Percentiles rank a stretch among this genome's conserved stretches.
Conservation (phyloP, 2,888 invertebrate species). For the Gnatocerus cornutus region DNA sequence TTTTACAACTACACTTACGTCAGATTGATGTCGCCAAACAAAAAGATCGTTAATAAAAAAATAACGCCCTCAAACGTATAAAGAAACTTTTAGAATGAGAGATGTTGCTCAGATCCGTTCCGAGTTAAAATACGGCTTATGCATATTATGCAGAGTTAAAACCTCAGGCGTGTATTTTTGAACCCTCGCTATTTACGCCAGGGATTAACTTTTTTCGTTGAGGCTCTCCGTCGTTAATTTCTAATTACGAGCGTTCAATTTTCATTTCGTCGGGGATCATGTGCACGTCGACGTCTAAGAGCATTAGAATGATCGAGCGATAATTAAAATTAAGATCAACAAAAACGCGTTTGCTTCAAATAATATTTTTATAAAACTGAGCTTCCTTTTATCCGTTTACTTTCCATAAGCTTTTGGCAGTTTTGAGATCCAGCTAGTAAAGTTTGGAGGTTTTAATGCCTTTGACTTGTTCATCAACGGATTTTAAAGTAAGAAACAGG, state of each 20-base stretch:
- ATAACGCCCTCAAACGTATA: slow-evolving; percentile 35
- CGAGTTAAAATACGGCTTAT: slow-evolving; percentile 45
- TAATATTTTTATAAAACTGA: too few species aligned
- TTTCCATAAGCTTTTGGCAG: too few species aligned
- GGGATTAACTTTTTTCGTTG: slow-evolving; percentile 30
- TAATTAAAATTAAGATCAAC: not conserved
- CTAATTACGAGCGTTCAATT: slow-evolving; percentile 32
- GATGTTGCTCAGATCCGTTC: slow-evolving; percentile 43
- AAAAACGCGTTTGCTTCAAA: too few species aligned
- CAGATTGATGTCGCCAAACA: slow-evolving; percentile 33
- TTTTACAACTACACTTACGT: slow-evolving; percentile 7
- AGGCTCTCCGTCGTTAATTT: slow-evolving; percentile 21
- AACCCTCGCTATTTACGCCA: slow-evolving; percentile 28
- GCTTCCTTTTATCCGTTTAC: too few species aligned
- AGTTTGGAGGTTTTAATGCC: too few species aligned
- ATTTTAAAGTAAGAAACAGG: too few species aligned
- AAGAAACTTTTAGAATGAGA: slow-evolving; percentile 48
- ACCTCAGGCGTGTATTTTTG: slow-evolving; percentile 21
- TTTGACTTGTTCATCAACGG: too few species aligned
- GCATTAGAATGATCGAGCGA: not conserved
- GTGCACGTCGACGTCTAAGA: slow-evolving; percentile 3
- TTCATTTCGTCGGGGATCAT: slow-evolving; percentile 25
- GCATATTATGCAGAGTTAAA: slow-evolving; percentile 42
- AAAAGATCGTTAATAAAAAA: slow-evolving; percentile 32
- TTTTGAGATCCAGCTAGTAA: too few species aligned